phyloP scores from a whole-genome alignment of 2,888 invertebrate genomes.

The Drosophila parthenogenetica region DNA sequence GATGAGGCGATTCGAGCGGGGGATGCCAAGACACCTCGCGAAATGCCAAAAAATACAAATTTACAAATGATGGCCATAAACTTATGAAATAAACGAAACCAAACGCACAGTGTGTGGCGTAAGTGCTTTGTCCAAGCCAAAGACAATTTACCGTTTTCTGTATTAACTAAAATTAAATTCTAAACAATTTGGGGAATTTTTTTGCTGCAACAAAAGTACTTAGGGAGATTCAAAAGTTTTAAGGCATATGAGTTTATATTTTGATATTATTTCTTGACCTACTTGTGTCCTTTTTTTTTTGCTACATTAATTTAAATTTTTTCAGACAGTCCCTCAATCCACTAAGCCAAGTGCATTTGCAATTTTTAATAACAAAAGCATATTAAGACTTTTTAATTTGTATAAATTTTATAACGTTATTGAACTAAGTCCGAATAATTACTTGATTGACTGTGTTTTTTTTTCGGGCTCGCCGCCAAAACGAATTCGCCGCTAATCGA shows the following conservation, averaged over 20 bases:
- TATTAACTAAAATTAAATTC: no score
- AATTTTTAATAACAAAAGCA: no score
- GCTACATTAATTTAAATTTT: no score
- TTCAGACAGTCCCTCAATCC: no score
- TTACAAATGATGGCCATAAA: conserved; percentile 21
- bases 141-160: background rate
- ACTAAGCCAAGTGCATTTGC: no score
- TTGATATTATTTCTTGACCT: background rate
- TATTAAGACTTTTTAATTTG: no score
- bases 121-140: background rate
- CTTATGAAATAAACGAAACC: conserved; percentile 5
- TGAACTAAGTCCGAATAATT: no score
- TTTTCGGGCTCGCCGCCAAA: background rate
- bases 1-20: background rate
- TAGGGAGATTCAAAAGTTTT: no score
- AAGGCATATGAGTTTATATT: no score
- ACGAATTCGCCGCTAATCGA: background rate
- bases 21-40: background rate
- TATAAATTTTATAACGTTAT: no score
- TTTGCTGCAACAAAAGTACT: no score
- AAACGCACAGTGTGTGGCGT: background rate
- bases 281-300: background rate
- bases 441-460: background rate
- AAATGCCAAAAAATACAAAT: conserved; percentile 23
- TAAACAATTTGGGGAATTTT: no score